Base-by-base conservation (phyloP, 2,797 vertebrate genomes). In the Pyrocephalus nanus region DNA sequence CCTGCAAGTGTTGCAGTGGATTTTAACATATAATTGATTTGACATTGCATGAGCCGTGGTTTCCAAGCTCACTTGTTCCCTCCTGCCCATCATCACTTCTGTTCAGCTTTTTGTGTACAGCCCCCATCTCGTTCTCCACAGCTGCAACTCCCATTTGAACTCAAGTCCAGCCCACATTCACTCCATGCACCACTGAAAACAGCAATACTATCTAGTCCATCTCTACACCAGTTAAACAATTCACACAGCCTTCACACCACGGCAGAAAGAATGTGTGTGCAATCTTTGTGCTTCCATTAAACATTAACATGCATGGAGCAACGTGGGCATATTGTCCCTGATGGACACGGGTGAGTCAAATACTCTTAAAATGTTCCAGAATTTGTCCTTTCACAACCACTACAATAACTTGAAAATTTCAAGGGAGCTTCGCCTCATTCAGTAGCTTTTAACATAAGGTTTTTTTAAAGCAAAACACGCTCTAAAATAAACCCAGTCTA, bases 81-180 rank as follows among this genome's bases (percentile, higher is more conserved):
- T 91, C 64, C 85, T 73, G 64, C 43, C 71, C 73, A 69, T 53
- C 73, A 69, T 48, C 11, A 16, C 45, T 58, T 86, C 69, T 65
- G 66, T 91, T 79, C 32, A 65, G 7, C 12, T n/a, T 88, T 86
- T 72, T 82, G 47, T 65, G 76, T 72, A 48, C 66, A 86, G 82
- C 64, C 38, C 43, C 27, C 38, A 21, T 70, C 47, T 90, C 61
- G 53, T 47, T 64, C 73, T 90, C 42, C 72, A 74, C 87, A 90
- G 67, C 90, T 92, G 80, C 90, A 90, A 26, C 74, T 94, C 60
- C 60, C 82, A 84, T 75, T 47, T 88, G 62, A 94, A 23, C 70
- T 86, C 57, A 34, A 34, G 86, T 61, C 64, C 82, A 79, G 88
- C 66, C 67, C 29, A 9, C 50, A 45, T 47, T 80, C 60, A 62